Percentiles rank a stretch among this genome's conserved stretches.
Evolutionary conservation across 2,888 invertebrate genomes (phyloP).

Genomic region (Pristionchus arcanus): DNA sequence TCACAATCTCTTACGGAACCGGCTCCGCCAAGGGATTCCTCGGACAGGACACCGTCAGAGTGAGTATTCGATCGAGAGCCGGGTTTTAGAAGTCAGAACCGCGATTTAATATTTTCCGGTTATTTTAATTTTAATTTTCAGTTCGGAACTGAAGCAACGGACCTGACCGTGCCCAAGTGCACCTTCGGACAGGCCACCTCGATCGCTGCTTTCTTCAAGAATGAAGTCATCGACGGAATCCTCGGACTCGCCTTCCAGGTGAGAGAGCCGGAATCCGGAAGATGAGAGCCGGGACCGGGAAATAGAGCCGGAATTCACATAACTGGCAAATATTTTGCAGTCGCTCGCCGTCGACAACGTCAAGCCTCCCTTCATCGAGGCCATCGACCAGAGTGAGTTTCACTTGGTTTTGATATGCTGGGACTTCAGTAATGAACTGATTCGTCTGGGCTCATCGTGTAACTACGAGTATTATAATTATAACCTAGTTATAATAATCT

Average conservation of each 20-base stretch:
- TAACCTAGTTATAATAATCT: background rate
- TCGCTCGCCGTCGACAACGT: constrained; percentile 94
- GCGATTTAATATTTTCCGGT: background rate
- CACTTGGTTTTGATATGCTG: background rate
- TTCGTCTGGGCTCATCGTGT: background rate
- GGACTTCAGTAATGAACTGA: background rate
- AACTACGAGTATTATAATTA: background rate
- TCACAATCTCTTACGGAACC: constrained; percentile 94
- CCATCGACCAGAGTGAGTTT: constrained; percentile 86
- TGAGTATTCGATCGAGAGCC: constrained; percentile 80
- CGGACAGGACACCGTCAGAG: constrained; percentile 90
- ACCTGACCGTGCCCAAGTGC: constrained; percentile 67
- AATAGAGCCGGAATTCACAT: background rate
- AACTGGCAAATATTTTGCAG: constrained; percentile 51
- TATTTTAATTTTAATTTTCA: constrained; percentile 6
- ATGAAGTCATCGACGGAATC: constrained; percentile 71
- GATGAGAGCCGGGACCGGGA: background rate
- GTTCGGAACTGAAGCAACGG: constrained; percentile 62
- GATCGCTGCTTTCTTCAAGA: constrained; percentile 67
- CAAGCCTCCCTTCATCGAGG: constrained; percentile 92
- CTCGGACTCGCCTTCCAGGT: constrained; percentile 69
- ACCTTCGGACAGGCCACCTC: constrained; percentile 66
- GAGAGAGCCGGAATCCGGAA: background rate
- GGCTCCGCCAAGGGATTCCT: constrained; percentile 93
- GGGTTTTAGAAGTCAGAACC: background rate